Conservation (phyloP, 2,888 invertebrate genomes). For the Lycophotia porphyrea region DNA sequence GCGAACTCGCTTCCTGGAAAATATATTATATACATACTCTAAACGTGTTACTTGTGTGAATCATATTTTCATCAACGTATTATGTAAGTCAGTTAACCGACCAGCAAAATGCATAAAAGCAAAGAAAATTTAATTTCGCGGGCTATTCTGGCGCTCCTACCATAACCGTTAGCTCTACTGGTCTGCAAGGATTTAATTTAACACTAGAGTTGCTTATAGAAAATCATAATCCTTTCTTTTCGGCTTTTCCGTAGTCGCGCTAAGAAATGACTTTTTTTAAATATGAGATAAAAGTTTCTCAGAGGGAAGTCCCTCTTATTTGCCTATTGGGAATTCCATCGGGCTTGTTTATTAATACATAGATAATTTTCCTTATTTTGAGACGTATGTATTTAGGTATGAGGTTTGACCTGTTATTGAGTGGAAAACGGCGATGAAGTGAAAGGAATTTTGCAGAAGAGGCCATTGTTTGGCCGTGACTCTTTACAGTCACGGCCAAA, state of each 20-base stretch:
- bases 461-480: no score
- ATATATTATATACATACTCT: no score
- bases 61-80: no score
- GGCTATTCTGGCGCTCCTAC: no score
- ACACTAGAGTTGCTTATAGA: not conserved
- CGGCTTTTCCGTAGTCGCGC: not conserved
- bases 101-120: no score
- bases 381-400: not conserved
- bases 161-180: no score
- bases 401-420: not conserved
- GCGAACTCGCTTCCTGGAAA: constrained; percentile 24
- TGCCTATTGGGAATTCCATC: not conserved
- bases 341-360: not conserved
- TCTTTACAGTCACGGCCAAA: not conserved
- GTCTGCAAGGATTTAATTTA: no score
- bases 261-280: not conserved
- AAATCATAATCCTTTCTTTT: not conserved
- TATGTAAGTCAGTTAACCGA: no score
- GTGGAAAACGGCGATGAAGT: not conserved
- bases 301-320: no score
- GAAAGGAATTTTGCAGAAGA: not conserved
- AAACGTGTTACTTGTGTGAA: no score
- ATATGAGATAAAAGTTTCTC: not conserved
- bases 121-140: no score
- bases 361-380: constrained; percentile 1